These are phyloP conservation scores for Lamellibrachia satsuma DNA, from an alignment of 2,888 invertebrate species.

Conservation along the genomic window DNA sequence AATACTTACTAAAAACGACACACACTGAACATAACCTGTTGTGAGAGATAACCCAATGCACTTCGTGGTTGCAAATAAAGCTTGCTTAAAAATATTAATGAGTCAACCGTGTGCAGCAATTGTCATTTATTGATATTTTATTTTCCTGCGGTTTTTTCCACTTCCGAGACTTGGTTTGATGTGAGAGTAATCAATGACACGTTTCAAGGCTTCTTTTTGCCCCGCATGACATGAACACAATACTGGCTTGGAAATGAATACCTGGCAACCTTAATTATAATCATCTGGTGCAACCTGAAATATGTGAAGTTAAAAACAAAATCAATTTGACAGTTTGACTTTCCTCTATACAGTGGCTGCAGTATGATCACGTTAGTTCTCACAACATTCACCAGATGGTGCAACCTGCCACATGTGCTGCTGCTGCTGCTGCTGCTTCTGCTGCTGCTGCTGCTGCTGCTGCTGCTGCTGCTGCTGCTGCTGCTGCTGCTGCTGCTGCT, in stretches of 20 bases:
- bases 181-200: background rate
- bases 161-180: background rate
- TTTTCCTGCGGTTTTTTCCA: background rate
- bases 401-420: background rate
- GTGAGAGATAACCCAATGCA: background rate
- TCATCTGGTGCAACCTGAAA: background rate
- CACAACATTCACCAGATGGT: background rate
- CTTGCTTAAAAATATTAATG: background rate
- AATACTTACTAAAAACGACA: background rate
- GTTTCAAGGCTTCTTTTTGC: background rate
- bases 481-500: background rate
- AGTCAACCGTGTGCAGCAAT: background rate
- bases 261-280: background rate
- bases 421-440: background rate
- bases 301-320: background rate
- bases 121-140: background rate
- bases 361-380: slow-evolving; percentile 17
- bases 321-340: background rate
- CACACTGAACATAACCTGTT: background rate
- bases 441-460: background rate
- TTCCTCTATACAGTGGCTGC: background rate
- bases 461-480: background rate
- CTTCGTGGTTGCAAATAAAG: slow-evolving; percentile 10
- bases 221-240: background rate
- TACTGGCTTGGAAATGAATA: background rate